A percentile compares a stretch with the other conserved stretches of the same genome.
These are phyloP conservation scores for Oscheius sp. DNA, from an alignment of 2,888 invertebrate genomes.

Conservation along the genomic window DNA sequence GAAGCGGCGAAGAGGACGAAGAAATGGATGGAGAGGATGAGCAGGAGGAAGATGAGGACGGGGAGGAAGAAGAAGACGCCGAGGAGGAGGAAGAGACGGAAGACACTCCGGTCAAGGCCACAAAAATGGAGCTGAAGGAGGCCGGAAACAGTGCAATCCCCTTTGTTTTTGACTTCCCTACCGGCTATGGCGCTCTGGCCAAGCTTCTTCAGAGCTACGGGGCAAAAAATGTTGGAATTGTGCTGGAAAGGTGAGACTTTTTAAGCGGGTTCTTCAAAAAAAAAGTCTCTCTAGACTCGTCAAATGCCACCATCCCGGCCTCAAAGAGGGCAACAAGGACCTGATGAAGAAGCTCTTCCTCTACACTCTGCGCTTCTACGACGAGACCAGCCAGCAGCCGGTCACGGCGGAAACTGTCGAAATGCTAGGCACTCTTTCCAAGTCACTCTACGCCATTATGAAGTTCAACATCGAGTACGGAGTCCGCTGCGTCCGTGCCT, in stretches of 20 bases:
- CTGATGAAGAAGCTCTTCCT: conserved; percentile 82
- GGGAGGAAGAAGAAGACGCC: conserved; percentile 8
- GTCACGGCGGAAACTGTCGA: conserved; percentile 13
- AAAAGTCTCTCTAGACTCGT: conserved; percentile 81
- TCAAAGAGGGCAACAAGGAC: conserved; percentile 84
- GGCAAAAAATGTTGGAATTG: conserved; percentile 68
- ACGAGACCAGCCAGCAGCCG: conserved; percentile 47
- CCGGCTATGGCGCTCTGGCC: conserved; percentile 51
- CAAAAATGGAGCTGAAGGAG: background rate
- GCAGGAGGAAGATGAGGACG: conserved; percentile 26
- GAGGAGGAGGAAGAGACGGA: conserved; percentile 11
- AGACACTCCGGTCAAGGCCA: background rate
- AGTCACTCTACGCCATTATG: conserved; percentile 40
- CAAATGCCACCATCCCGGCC: conserved; percentile 87
- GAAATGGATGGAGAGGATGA: conserved; percentile 22
- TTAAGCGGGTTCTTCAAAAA: background rate
- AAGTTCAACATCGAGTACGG: conserved; percentile 61
- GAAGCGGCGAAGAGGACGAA: conserved; percentile 12
- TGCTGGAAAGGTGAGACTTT: conserved; percentile 79
- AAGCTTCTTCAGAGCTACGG: conserved; percentile 42
- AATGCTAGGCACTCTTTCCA: conserved; percentile 4
- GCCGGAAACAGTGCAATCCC: conserved; percentile 42
- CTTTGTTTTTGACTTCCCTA: conserved; percentile 58
- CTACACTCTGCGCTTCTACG: conserved; percentile 74
- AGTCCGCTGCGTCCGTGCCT: conserved; percentile 60